Percentiles rank a stretch among this genome's conserved stretches.
phyloP scores from a whole-genome alignment of 1,140 invertebrate genomes.

The Hirudo medicinalis region DNA sequence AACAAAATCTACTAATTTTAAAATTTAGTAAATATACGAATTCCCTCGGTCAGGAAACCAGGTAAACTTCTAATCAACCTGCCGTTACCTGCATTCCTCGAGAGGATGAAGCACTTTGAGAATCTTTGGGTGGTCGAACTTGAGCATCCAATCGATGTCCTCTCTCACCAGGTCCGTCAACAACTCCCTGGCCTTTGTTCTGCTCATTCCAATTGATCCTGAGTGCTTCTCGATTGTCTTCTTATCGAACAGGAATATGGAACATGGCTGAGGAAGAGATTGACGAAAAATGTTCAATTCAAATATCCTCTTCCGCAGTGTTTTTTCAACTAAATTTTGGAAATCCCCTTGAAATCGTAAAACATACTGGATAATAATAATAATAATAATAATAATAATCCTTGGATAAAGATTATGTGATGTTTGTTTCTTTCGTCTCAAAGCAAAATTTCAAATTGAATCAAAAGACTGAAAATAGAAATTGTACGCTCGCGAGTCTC shows the following conservation, averaged over 20 bases:
- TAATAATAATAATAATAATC: no score
- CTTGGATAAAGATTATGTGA: no score
- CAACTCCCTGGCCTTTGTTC: slow-evolving; percentile 76
- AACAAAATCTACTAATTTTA: no score
- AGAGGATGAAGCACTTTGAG: slow-evolving; percentile 48
- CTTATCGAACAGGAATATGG: slow-evolving; percentile 89
- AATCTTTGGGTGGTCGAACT: slow-evolving; percentile 73
- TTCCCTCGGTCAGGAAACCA: neutral
- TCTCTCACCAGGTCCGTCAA: slow-evolving; percentile 75
- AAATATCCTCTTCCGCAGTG: neutral
- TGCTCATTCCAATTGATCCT: slow-evolving; percentile 51
- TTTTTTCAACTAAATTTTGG: neutral
- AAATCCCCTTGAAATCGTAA: no score
- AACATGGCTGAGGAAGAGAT: slow-evolving; percentile 61
- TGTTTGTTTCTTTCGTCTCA: no score
- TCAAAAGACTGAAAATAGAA: no score
- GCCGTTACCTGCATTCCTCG: slow-evolving; percentile 44
- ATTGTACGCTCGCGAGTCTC: no score
- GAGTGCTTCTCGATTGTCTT: slow-evolving; percentile 65
- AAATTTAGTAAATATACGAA: no score
- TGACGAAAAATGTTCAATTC: neutral
- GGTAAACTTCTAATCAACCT: neutral
- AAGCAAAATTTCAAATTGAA: no score
- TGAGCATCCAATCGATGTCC: slow-evolving; percentile 65
- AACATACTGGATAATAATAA: no score